Percentiles rank a stretch among this genome's conserved stretches.
phyloP scores from a whole-genome alignment of 2,113 vertebrate species.

The Alaudala cheleensis region DNA sequence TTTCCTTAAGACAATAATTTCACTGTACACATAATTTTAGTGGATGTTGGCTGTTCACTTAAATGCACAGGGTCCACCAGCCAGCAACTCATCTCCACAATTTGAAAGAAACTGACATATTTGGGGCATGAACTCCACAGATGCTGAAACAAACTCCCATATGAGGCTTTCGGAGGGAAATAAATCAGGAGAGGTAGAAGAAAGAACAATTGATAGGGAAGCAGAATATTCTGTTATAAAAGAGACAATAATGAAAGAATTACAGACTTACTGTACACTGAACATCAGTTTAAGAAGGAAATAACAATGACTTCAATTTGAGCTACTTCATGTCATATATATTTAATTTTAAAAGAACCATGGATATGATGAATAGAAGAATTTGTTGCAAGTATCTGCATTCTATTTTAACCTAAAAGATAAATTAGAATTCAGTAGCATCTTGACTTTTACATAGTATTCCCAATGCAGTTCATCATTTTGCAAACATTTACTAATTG shows the following conservation, averaged over 20 bases:
- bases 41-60: not conserved
- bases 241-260: not conserved
- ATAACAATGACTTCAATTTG: not conserved
- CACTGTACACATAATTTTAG: not conserved
- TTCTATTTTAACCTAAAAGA: not conserved
- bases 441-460: not conserved
- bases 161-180: not conserved
- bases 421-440: not conserved
- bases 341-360: not conserved
- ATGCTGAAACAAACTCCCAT: not conserved
- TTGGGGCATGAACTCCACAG: not conserved
- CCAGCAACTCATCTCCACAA: not conserved
- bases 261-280: not conserved
- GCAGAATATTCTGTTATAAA: not conserved
- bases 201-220: not conserved
- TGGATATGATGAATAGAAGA: not conserved
- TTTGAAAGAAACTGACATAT: conserved; percentile 26
- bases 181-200: not conserved
- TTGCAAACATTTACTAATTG: not conserved
- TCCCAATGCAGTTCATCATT: not conserved
- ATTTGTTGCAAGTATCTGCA: not conserved
- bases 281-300: not conserved
- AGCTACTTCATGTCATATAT: not conserved
- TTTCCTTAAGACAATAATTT: not conserved
- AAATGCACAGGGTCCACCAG: not conserved